Evolutionary conservation across 2,888 invertebrate species (phyloP).

Genomic region (Dolomedes plantarius): DNA sequence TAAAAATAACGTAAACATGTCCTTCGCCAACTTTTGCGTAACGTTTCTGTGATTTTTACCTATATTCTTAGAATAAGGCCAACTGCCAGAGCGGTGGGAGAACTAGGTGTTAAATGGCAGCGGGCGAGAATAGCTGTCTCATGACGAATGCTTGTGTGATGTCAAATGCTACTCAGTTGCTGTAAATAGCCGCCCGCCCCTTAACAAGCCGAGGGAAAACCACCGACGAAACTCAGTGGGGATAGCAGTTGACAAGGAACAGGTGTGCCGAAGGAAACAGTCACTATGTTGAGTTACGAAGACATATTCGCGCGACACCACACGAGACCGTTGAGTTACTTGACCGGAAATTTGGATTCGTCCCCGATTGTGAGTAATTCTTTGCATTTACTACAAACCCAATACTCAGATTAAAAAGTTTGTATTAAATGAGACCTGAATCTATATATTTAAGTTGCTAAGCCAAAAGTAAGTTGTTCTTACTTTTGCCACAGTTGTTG

Average conservation of each 20-base stretch:
- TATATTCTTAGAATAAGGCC: conserved; percentile 49
- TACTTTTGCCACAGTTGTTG: too few relatives aligned
- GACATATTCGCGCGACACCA: background rate
- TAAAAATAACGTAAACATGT: background rate
- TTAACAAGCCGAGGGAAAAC: background rate
- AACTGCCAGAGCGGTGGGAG: conserved; percentile 30
- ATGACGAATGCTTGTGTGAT: conserved; percentile 31
- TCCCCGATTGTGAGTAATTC: background rate
- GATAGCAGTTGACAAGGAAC: background rate
- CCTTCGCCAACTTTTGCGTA: background rate
- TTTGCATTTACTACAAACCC: too few relatives aligned
- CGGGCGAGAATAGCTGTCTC: conserved; percentile 18
- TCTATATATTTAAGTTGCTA: too few relatives aligned
- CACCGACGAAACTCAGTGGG: background rate
- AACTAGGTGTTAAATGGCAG: background rate
- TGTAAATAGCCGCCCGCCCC: conserved; percentile 15
- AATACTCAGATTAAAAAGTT: too few relatives aligned
- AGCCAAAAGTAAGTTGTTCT: too few relatives aligned
- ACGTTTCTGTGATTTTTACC: conserved; percentile 7
- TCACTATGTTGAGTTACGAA: background rate
- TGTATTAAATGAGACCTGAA: too few relatives aligned
- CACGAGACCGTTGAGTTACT: background rate
- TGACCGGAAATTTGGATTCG: background rate
- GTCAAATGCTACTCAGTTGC: conserved; percentile 26
- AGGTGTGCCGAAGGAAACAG: background rate